Evolutionary conservation across 2,888 invertebrate genomes (phyloP), one percentile per base, ranked within the genome.

Genomic region (Prosapia bicincta): DNA sequence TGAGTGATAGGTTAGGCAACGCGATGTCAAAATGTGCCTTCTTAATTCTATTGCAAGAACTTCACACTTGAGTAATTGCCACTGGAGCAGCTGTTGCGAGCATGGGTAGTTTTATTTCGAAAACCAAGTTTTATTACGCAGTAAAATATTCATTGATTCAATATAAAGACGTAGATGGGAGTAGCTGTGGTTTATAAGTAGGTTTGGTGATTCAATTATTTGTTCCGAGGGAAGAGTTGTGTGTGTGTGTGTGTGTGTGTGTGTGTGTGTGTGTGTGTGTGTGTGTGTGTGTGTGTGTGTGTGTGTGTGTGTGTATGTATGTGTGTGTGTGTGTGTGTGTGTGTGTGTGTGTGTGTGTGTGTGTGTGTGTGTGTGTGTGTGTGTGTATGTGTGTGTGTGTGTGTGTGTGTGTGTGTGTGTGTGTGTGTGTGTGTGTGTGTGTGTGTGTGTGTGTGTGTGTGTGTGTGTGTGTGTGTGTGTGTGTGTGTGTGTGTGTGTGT

Each of bases 261-360:
- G 30, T 30, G 26, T 69, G 26, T 69, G 26, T 69, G 26, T 69
- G 26, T 69, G 26, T 26, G 26, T 7, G 69, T 26, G 26, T 26
- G 26, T 26, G 26, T 23, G 26, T 69, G 26, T 23, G 26, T 23
- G 26, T 10, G 26, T 68, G 24, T 65, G 24, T 69, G 3, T 69
- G 3, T 69, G 3, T 69, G 3, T 69, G 3, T 69, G 3, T 69
- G 2, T 69, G 3, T 69, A 0, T 26, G 3, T 69, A 0, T 69
- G 3, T 69, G 3, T 24, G 1, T 69, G 28, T 3, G 28, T 69
- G 28, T 23, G 28, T 23, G 28, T 23, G 28, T 23, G 28, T 69
- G 28, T 69, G 28, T 69, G 69, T 26, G 69, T 69, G 69, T 69
- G 69, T 26, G 69, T 6, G 65, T 65, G 65, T 65, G 65, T 65